Conservation (phyloP, 2,797 vertebrate genomes). For the Silurus aristotelis region DNA sequence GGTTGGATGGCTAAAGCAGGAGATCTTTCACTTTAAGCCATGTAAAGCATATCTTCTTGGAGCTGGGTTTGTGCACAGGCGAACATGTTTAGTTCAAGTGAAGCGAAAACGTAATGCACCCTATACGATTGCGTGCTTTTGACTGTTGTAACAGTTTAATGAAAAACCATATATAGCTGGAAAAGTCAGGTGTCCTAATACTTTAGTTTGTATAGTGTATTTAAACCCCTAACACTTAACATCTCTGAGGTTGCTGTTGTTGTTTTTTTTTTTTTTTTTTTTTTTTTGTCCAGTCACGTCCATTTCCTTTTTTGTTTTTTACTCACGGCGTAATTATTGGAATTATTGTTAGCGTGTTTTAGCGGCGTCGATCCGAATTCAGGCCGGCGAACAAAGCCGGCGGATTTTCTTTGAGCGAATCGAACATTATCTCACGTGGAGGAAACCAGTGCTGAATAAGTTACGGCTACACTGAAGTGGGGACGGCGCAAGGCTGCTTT, state of each 20-base stretch:
- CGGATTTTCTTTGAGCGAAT: slow-evolving; percentile 33
- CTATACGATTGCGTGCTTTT: too few relatives aligned
- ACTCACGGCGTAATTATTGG: slow-evolving; percentile 17
- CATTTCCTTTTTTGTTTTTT: neutral
- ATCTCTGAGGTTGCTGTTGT: neutral
- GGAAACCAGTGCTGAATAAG: slow-evolving; percentile 31
- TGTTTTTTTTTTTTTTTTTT: neutral
- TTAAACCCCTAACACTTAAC: too few relatives aligned
- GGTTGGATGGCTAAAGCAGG: too few relatives aligned
- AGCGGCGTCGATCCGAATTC: slow-evolving; percentile 13
- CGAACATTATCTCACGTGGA: slow-evolving; percentile 55
- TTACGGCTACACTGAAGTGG: slow-evolving; percentile 30
- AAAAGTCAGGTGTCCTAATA: too few relatives aligned
- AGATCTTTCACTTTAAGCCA: too few relatives aligned
- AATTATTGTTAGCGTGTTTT: slow-evolving; percentile 27
- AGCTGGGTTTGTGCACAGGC: too few relatives aligned
- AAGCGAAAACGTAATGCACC: too few relatives aligned
- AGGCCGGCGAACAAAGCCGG: slow-evolving; percentile 14
- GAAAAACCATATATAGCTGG: too few relatives aligned
- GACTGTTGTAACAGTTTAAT: too few relatives aligned
- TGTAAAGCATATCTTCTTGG: too few relatives aligned
- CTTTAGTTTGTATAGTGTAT: too few relatives aligned
- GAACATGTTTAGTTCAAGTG: too few relatives aligned
- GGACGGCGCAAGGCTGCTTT: slow-evolving; percentile 31
- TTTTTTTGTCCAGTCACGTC: neutral